Evolutionary conservation across 2,113 vertebrate genomes (phyloP).

Genomic region (Thalassoma bifasciatum): DNA sequence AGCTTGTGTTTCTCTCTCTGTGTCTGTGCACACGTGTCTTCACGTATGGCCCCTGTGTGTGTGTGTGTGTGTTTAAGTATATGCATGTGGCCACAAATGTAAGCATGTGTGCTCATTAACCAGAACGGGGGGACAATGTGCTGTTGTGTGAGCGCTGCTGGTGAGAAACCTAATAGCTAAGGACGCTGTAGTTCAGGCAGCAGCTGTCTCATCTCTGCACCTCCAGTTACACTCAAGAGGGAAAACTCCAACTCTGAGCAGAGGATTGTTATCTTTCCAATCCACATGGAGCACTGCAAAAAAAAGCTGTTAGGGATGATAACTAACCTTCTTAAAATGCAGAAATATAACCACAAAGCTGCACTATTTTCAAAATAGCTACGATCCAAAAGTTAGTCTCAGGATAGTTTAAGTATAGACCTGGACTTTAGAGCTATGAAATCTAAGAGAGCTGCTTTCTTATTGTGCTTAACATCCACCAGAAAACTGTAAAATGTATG

Average conservation of each 20-base stretch:
- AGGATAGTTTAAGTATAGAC: no score
- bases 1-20: conserved; percentile 41
- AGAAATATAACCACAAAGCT: no score
- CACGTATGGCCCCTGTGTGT: conserved; percentile 11
- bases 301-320: no score
- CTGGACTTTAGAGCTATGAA: no score
- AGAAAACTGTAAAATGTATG: no score
- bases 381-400: no score
- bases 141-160: conserved; percentile 60
- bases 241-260: not conserved
- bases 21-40: conserved; percentile 54
- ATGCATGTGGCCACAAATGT: conserved; percentile 65
- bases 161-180: conserved; percentile 72
- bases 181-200: conserved; percentile 64
- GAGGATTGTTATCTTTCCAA: not conserved
- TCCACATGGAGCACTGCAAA: not conserved
- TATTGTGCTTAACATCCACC: no score
- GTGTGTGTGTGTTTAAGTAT: conserved; percentile 47
- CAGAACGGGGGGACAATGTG: conserved; percentile 58
- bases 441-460: no score
- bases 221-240: conserved; percentile 42
- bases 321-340: no score
- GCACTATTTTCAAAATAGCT: no score
- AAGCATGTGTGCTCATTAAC: conserved; percentile 69
- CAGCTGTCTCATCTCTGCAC: conserved; percentile 70